These are phyloP conservation scores for Argyresthia albistria DNA, from an alignment of 2,888 invertebrate species.

Conservation along the genomic window DNA sequence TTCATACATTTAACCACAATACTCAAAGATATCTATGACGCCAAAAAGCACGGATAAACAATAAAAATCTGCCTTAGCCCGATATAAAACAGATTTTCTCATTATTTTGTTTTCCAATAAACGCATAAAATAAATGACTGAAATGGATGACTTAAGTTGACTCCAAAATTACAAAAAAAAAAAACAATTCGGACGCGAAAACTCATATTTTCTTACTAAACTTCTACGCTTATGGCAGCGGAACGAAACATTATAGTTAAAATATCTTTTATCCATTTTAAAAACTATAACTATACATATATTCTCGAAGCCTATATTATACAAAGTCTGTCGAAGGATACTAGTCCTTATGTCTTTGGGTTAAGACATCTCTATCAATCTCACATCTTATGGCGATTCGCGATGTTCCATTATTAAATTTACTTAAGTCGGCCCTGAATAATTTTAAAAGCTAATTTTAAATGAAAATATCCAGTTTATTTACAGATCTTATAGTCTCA, in stretches of 20 bases:
- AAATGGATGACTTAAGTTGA: constrained; percentile 25
- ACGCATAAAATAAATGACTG: neutral
- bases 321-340: constrained; percentile 29
- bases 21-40: neutral
- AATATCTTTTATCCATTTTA: constrained; percentile 49
- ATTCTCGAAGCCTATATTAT: constrained; percentile 54
- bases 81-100: neutral
- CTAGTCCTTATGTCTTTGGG: constrained; percentile 14
- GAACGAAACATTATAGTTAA: constrained; percentile 46
- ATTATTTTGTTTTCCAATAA: neutral
- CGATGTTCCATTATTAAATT: neutral
- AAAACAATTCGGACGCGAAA: neutral
- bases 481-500: neutral
- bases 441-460: neutral
- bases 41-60: constrained; percentile 2
- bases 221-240: constrained; percentile 55
- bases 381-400: constrained; percentile 1
- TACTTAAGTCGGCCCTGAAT: neutral
- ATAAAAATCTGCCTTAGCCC: constrained; percentile 6
- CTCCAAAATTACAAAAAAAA: constrained; percentile 19
- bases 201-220: constrained; percentile 13
- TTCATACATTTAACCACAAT: neutral
- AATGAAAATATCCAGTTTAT: neutral
- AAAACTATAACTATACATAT: constrained; percentile 41
- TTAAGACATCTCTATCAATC: constrained; percentile 3